Evolutionary conservation across 1,140 invertebrate genomes (phyloP).

Genomic region (Zaprionus lachaisei): DNA sequence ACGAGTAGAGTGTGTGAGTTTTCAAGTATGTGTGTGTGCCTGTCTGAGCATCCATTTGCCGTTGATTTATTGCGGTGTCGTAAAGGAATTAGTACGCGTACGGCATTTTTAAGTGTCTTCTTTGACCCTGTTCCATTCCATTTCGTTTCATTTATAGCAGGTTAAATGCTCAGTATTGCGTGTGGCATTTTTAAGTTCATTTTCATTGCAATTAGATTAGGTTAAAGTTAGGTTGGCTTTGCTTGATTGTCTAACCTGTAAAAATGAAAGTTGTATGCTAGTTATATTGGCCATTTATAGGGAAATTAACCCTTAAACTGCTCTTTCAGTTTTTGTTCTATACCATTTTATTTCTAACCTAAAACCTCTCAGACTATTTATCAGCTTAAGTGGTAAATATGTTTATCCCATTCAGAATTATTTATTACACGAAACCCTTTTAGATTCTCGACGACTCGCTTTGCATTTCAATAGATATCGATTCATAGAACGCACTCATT

Average conservation of each 20-base stretch:
- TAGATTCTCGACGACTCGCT: neutral
- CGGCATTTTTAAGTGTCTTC: conserved; percentile 33
- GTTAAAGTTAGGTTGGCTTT: neutral
- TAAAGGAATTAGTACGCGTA: conserved; percentile 43
- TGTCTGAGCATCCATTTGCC: conserved; percentile 34
- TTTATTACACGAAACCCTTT: conserved; percentile 13
- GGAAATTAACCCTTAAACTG: neutral
- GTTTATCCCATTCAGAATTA: conserved; percentile 1
- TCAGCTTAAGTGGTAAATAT: conserved; percentile 21
- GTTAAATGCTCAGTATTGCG: conserved; percentile 11
- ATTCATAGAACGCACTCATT: conserved; percentile 17
- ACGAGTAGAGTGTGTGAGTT: neutral
- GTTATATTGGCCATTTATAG: neutral
- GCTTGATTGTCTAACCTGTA: neutral
- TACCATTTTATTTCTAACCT: neutral
- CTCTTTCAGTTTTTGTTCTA: neutral
- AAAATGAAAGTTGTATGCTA: neutral
- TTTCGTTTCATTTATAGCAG: conserved; percentile 2
- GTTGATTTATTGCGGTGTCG: conserved; percentile 44
- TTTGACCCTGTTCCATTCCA: conserved; percentile 6
- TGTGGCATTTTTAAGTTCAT: conserved; percentile 8
- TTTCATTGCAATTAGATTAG: conserved; percentile 6
- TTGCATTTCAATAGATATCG: conserved; percentile 21
- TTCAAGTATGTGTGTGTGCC: conserved; percentile 9
- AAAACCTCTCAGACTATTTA: neutral